phyloP scores from a whole-genome alignment of 2,888 invertebrate genomes.

The Anaspis maculata region DNA sequence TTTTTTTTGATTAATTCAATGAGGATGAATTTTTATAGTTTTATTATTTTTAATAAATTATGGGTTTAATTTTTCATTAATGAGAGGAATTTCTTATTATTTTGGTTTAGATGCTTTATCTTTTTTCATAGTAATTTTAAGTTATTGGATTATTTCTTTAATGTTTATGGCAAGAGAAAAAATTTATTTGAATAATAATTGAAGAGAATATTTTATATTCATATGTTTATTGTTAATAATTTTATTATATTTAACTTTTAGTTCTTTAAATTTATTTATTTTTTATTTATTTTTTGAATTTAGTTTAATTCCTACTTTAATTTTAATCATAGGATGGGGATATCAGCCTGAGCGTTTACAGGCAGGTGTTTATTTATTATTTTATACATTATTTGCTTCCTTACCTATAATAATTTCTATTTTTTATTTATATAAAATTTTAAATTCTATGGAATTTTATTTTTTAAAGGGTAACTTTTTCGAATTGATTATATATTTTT shows the following conservation, averaged over 20 bases:
- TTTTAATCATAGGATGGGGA: conserved; percentile 61
- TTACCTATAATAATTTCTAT: conserved; percentile 53
- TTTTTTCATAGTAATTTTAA: conserved; percentile 49
- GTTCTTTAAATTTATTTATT: conserved; percentile 49
- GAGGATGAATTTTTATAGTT: conserved; percentile 45
- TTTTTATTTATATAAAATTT: conserved; percentile 45
- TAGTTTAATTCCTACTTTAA: conserved; percentile 57
- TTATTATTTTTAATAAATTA: conserved; percentile 45
- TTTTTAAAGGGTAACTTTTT: too few species aligned
- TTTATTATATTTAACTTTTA: conserved; percentile 52
- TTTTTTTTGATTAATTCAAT: conserved; percentile 49
- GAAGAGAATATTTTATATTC: conserved; percentile 50
- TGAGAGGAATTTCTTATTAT: conserved; percentile 42
- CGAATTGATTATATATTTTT: conserved; percentile 45
- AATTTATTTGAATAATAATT: conserved; percentile 44
- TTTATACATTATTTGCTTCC: conserved; percentile 63
- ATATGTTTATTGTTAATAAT: conserved; percentile 47
- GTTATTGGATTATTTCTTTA: conserved; percentile 52
- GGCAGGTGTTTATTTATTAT: conserved; percentile 57
- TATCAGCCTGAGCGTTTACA: conserved; percentile 61
- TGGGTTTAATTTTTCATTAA: conserved; percentile 37
- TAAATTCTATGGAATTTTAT: conserved; percentile 45
- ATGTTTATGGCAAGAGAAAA: conserved; percentile 50
- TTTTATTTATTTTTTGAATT: conserved; percentile 67
- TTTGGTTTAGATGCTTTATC: conserved; percentile 47